These are phyloP conservation scores for Schlechtendalia chinensis DNA, from an alignment of 1,140 invertebrate species.

Conservation along the genomic window DNA sequence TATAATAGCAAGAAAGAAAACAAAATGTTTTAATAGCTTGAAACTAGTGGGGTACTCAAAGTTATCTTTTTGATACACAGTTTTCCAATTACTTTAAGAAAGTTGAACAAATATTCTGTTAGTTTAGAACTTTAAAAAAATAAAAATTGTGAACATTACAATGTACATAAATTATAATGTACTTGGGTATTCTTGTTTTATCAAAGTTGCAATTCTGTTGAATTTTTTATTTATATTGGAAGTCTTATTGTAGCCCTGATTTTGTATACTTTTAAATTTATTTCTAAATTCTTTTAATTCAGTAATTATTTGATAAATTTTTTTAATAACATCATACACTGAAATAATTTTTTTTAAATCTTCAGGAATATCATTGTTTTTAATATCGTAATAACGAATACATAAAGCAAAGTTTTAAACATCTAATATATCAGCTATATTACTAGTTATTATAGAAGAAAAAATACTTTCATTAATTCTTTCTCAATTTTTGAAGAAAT, in stretches of 20 bases:
- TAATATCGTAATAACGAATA: conserved; percentile 49
- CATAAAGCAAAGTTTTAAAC: conserved; percentile 52
- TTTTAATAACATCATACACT: conserved; percentile 52
- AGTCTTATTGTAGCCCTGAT: conserved; percentile 55
- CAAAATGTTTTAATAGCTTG: no score
- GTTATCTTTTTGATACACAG: no score
- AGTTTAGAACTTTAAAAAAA: no score
- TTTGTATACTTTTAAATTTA: background rate
- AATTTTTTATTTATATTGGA: conserved; percentile 53
- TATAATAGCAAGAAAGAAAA: no score
- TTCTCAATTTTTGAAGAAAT: conserved; percentile 47
- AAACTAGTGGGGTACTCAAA: no score
- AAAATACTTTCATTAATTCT: conserved; percentile 47
- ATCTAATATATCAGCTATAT: conserved; percentile 50
- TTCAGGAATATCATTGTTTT: conserved; percentile 43
- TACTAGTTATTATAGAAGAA: conserved; percentile 51
- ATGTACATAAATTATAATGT: conserved; percentile 52
- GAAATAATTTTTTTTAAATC: conserved; percentile 53
- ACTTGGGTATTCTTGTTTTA: conserved; percentile 54
- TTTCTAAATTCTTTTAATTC: conserved; percentile 15
- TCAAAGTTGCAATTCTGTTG: conserved; percentile 54
- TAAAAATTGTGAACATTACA: conserved; percentile 16
- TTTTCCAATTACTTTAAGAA: no score
- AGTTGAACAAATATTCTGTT: no score
- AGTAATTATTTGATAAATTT: conserved; percentile 48